Base-by-base conservation (phyloP, 2,797 vertebrate genomes). In the Xenentodon cancila region DNA sequence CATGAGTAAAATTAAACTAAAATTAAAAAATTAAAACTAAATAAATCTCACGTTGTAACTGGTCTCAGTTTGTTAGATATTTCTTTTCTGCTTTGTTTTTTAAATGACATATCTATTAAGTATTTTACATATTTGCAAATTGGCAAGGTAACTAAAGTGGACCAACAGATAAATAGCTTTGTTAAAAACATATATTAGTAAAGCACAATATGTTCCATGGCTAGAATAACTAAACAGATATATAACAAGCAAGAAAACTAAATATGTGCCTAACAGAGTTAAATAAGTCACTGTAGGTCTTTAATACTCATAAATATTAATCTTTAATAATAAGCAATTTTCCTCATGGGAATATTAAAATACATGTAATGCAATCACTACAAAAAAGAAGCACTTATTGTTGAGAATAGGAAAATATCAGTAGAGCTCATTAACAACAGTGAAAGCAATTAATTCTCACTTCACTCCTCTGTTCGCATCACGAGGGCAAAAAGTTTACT, bases 381-480 rank as follows among this genome's bases (percentile, higher is more conserved):
- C 49, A 53, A 8, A 17, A 37, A 1, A 75, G 19, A 76, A 42
- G 32, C 18, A 30, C 50, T 68, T 57, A 56, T 11, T 25, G 53
- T 54, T 57, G 22, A 51, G 49, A 7, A 60, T 64, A 73, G 68
- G 19, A 72, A 27, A 15, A 11, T 22, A 53, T 61, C 46, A 8
- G 2, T 32, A 42, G 54, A 21, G 64, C 56, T 73, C 60, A 68
- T 79, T 87, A 74, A 73, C 67, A 66, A 69, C 56, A 53, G 56
- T 65, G 77, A 86, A 81, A 53, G 53, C 65, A 82, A 82, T 84
- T 76, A 72, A 82, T 56, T 52, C 56, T 68, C 64, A 45, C 42
- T 65, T 68, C 37, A 64, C 70, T 32, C 37, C 59, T 65, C 65
- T 81, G 42, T 40, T 16, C 32, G 57, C 40, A 16, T 25, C 25